These are phyloP conservation scores for Tetramorium alpestre DNA, from an alignment of 1,140 invertebrate species.

Conservation along the genomic window DNA sequence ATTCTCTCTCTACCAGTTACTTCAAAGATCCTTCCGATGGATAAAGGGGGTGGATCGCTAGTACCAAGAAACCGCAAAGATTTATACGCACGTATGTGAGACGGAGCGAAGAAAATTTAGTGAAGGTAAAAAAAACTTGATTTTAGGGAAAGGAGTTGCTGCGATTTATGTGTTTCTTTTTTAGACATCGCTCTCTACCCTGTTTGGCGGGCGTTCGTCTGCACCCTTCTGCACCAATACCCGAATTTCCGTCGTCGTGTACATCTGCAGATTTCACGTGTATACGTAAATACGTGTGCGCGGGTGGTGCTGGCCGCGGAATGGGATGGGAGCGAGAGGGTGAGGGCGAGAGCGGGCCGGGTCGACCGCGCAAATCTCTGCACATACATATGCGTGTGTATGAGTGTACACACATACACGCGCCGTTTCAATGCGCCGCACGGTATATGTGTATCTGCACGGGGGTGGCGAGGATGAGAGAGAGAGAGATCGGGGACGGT, in stretches of 20 bases:
- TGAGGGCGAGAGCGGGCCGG: conserved; percentile 23
- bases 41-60: not conserved
- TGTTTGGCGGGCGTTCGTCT: conserved; percentile 2
- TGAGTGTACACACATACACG: not conserved
- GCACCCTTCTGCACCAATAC: conserved; percentile 42
- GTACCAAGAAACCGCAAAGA: not conserved
- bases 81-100: not conserved
- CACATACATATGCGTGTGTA: not conserved
- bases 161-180: conserved; percentile 22
- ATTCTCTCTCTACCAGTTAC: not conserved
- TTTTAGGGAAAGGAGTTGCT: not conserved
- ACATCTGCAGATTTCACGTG: not conserved
- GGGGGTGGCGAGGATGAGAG: conserved; percentile 25
- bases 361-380: conserved; percentile 47
- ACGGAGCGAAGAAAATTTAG: not conserved
- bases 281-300: not conserved
- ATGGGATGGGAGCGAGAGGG: conserved; percentile 18
- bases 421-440: not conserved
- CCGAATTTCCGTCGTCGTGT: not conserved
- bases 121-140: not conserved
- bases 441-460: not conserved
- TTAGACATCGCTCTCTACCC: not conserved
- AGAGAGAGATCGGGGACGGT: conserved; percentile 22
- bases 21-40: not conserved
- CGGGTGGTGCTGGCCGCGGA: conserved; percentile 19